Evolutionary conservation across 2,888 invertebrate species (phyloP).

Genomic region (Thereva unica): DNA sequence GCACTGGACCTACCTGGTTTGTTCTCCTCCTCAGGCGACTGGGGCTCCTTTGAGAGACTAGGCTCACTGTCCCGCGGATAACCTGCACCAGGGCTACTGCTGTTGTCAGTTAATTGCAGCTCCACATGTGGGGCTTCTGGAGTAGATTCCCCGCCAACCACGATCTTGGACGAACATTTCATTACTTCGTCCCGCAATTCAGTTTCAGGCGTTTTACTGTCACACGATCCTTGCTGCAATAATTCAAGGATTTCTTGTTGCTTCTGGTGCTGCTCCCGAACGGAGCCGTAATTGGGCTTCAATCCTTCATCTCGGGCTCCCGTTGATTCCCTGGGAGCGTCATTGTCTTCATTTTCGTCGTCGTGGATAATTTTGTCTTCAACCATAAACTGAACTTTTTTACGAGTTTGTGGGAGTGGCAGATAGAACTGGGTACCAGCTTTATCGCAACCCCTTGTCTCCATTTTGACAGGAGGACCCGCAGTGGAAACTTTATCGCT

Average conservation of each 20-base stretch:
- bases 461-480: constrained; percentile 39
- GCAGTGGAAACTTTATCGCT: constrained; percentile 22
- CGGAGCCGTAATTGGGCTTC: constrained; percentile 4
- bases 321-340: constrained; percentile 2
- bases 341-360: constrained; percentile 38
- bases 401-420: constrained; percentile 65
- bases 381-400: constrained; percentile 74
- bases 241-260: constrained; percentile 20
- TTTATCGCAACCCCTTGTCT: constrained; percentile 40
- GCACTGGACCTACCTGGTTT: too few relatives aligned
- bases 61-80: too few relatives aligned
- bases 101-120: constrained; percentile 1
- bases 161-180: constrained; percentile 6
- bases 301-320: background rate
- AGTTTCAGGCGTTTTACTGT: background rate
- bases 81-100: background rate
- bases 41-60: too few relatives aligned
- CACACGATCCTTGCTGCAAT: constrained; percentile 4
- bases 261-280: constrained; percentile 11
- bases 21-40: too few relatives aligned
- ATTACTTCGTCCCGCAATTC: background rate
- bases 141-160: background rate
- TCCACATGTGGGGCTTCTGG: background rate
- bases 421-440: constrained; percentile 66
- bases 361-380: constrained; percentile 61